phyloP scores from a whole-genome alignment of 2,888 invertebrate species.

The Galerucella nymphaeae region DNA sequence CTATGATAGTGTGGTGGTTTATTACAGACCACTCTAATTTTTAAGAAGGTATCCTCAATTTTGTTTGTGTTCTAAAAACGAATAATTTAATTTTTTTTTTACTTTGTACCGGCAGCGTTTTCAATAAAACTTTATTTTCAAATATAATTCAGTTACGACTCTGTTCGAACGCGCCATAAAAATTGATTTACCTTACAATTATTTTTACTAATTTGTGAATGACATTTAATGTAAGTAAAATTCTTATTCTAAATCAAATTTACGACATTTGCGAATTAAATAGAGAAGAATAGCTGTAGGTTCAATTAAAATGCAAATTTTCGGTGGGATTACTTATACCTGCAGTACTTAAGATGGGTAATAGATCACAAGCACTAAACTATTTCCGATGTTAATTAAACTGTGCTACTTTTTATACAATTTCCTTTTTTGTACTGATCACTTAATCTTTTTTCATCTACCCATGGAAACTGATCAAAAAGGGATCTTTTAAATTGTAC shows the following conservation, averaged over 20 bases:
- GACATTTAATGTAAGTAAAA: slow-evolving; percentile 28
- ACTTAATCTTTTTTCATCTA: neutral
- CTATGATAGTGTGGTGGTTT: too few species aligned
- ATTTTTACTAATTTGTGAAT: slow-evolving; percentile 11
- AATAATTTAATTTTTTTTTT: neutral
- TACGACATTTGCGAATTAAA: slow-evolving; percentile 11
- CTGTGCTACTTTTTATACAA: neutral
- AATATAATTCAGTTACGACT: slow-evolving; percentile 6
- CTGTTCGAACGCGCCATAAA: slow-evolving; percentile 23
- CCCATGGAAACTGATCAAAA: too few species aligned
- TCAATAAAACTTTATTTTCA: neutral
- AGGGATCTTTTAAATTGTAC: too few species aligned
- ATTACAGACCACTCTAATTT: too few species aligned
- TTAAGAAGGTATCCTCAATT: too few species aligned
- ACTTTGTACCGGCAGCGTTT: neutral
- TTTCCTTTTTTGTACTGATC: neutral
- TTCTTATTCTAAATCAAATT: slow-evolving; percentile 31
- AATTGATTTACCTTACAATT: slow-evolving; percentile 40
- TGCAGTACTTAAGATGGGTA: neutral
- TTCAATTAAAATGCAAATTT: slow-evolving; percentile 46
- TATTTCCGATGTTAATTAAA: neutral
- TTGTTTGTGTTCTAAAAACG: too few species aligned
- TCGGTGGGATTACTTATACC: slow-evolving; percentile 8
- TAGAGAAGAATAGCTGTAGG: slow-evolving; percentile 7
- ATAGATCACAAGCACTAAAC: neutral